These are phyloP conservation scores for Halictus rubicundus DNA, from an alignment of 1,140 invertebrate genomes.

Conservation along the genomic window DNA sequence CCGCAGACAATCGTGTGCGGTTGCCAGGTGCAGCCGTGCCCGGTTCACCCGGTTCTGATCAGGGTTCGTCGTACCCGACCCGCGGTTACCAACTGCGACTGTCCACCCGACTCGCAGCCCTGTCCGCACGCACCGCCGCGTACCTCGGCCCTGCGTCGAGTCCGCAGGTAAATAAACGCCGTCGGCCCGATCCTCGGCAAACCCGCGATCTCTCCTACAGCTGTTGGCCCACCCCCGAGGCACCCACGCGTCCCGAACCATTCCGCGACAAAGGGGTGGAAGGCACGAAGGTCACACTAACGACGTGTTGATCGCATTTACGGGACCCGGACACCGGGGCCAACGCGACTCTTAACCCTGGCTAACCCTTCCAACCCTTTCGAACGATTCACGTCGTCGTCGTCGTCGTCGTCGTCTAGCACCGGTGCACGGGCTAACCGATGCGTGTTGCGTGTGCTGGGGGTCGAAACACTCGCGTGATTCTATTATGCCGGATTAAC, in stretches of 20 bases:
- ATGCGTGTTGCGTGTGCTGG: no score
- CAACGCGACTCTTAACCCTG: no score
- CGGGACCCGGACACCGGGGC: no score
- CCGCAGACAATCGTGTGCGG: constrained; percentile 77
- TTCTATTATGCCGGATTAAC: constrained; percentile 14
- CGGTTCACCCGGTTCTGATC: constrained; percentile 77
- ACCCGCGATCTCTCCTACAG: background rate
- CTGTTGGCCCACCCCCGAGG: background rate
- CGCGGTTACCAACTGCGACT: constrained; percentile 72
- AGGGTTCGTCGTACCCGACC: constrained; percentile 74
- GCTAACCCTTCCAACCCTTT: no score
- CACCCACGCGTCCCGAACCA: background rate
- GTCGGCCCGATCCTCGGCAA: background rate
- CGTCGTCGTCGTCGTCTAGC: no score
- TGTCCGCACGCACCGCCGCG: constrained; percentile 70
- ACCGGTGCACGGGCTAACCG: no score
- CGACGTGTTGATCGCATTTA: constrained; percentile 29
- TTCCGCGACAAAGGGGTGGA: constrained; percentile 37
- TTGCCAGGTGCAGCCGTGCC: constrained; percentile 78
- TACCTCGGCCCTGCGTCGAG: constrained; percentile 63
- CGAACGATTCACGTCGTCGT: no score
- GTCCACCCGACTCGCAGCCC: constrained; percentile 73
- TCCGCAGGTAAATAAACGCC: constrained; percentile 70
- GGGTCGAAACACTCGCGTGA: constrained; percentile 6
- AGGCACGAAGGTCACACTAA: constrained; percentile 41